Conservation (phyloP, 2,797 vertebrate species). For the Paramormyrops hopkinsi region DNA sequence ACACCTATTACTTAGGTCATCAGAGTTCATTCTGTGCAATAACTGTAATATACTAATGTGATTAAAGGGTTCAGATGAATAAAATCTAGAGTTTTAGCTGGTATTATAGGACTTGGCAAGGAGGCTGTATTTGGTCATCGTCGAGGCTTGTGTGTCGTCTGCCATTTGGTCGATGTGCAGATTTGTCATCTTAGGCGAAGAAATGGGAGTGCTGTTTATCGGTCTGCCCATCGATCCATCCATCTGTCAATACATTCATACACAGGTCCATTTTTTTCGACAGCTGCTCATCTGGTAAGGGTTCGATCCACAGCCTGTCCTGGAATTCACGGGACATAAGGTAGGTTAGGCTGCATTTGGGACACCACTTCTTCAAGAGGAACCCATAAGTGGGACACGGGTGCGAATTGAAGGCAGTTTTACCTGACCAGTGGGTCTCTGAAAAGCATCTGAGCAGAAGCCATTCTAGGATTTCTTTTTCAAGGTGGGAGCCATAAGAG, state of each 20-base stretch:
- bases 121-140: not conserved
- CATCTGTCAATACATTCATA: constrained; percentile 10
- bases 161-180: constrained; percentile 5
- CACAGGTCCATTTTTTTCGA: not conserved
- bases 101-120: not conserved
- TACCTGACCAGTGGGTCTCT: not conserved
- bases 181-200: not conserved
- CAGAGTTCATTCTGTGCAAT: not conserved
- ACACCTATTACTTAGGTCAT: not conserved
- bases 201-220: not conserved
- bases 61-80: not conserved
- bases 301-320: not conserved
- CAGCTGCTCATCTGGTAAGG: not conserved
- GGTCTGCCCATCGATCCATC: not conserved
- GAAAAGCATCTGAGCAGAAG: not conserved
- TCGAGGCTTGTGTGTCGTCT: not conserved
- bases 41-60: constrained; percentile 4
- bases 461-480: not conserved
- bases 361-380: not conserved
- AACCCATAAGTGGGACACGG: not conserved
- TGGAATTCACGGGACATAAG: not conserved
- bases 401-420: not conserved
- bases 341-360: not conserved
- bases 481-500: not conserved
- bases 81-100: not conserved